Base-by-base conservation (phyloP, 2,113 vertebrate species). In the Anas platyrhynchos region DNA sequence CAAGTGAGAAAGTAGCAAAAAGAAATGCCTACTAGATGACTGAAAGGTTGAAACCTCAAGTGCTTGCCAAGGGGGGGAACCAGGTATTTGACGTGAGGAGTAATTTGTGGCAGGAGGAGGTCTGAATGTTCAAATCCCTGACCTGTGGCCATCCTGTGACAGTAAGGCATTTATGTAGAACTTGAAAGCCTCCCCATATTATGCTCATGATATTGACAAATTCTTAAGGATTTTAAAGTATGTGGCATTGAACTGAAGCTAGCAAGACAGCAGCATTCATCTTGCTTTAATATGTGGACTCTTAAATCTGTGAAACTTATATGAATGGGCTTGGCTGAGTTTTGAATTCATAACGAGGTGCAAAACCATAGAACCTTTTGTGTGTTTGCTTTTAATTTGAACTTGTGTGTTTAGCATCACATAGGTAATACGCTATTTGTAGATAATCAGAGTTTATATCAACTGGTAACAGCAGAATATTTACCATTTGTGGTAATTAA, bases 51-150 rank as follows among this genome's bases (percentile, higher is more conserved):
- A 48, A 58, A 18, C 31, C 12, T 9, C 15, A 32, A 32, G 18
- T 7, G 7, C 14, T 86, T 84, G 20, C 36, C 13, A 46, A 8
- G 13, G 32, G 26, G 16, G 50, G 32, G 26, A 79, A 46, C 27
- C 11, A 3, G 23, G 3, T 6, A 0, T 3, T 55, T 66, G 36
- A 23, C 15, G 11, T 13, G 17, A 27, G 12, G 6, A 50, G 48
- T 21, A 69, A 27, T 78, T 32, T 38, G 34, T 87, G 48, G 7
- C 63, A n/a, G 36, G 15, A 78, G 20, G 25, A 65, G 50, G 18
- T 25, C 22, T 43, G 67, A 34, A 23, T 83, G 34, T n/a, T 73
- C 50, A 23, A 0, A 3, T 67, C 21, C 32, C 72, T 48, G n/a
- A 34, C 36, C 69, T 69, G n/a, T 15, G 32, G 41, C 27, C n/a